phyloP scores from a whole-genome alignment of 2,113 vertebrate species.

The Clarias macrocephalus region DNA sequence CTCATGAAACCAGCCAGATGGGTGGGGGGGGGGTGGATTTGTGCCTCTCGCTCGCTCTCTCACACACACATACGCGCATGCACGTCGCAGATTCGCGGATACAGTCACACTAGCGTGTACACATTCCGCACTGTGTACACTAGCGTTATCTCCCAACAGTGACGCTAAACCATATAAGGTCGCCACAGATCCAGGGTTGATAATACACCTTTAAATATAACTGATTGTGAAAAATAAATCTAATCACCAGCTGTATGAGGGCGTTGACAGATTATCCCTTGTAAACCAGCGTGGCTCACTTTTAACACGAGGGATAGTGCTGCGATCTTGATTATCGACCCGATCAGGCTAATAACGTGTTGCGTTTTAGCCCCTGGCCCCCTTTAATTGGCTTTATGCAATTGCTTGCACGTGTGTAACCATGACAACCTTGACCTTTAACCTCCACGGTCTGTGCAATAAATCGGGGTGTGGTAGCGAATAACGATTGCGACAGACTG shows the following conservation, averaged over 20 bases:
- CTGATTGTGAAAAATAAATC: not conserved
- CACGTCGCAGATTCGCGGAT: slow-evolving; percentile 38
- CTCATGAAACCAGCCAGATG: slow-evolving; percentile 48
- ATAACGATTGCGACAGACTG: slow-evolving; percentile 30
- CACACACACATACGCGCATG: slow-evolving; percentile 28
- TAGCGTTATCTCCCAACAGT: not conserved
- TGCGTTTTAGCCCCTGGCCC: not conserved
- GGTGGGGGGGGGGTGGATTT: slow-evolving; percentile 42
- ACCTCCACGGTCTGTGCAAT: slow-evolving; percentile 39
- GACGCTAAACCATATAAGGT: not conserved
- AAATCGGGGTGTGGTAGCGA: slow-evolving; percentile 43
- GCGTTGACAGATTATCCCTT: not conserved
- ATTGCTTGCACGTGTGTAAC: slow-evolving; percentile 35
- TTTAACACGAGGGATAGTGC: not conserved
- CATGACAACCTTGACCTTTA: slow-evolving; percentile 54
- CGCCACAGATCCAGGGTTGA: not conserved
- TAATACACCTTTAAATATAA: not conserved
- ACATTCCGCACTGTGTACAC: slow-evolving; percentile 12
- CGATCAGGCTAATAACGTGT: not conserved
- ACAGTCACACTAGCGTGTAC: slow-evolving; percentile 27
- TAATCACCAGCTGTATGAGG: not conserved
- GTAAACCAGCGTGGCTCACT: not conserved
- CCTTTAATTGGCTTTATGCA: slow-evolving; percentile 47
- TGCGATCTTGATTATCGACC: slow-evolving; percentile 27
- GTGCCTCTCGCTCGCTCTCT: slow-evolving; percentile 20